Evolutionary conservation across 2,888 invertebrate species (phyloP).

Genomic region (Conistra vaccinii): DNA sequence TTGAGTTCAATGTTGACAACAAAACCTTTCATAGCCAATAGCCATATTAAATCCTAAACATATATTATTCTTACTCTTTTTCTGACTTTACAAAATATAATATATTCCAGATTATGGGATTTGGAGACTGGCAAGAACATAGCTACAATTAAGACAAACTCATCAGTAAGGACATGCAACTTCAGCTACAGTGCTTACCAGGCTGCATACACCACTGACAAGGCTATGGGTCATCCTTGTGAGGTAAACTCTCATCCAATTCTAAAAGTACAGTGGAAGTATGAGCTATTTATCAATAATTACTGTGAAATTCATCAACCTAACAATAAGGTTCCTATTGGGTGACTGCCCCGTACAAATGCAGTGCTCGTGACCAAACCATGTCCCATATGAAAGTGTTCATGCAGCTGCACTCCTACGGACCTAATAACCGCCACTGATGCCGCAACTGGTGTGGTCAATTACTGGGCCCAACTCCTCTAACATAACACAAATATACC

Average conservation of each 20-base stretch:
- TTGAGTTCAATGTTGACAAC: not conserved
- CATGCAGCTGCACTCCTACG: no score
- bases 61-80: not conserved
- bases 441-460: no score
- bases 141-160: constrained; percentile 94
- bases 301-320: no score
- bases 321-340: no score
- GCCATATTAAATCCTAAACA: not conserved
- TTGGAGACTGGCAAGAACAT: constrained; percentile 95
- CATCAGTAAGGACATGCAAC: constrained; percentile 97
- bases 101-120: constrained; percentile 95
- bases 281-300: not conserved
- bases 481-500: no score
- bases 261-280: no score
- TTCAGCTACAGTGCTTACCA: constrained; percentile 98
- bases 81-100: not conserved
- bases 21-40: not conserved
- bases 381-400: no score
- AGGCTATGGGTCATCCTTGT: constrained; percentile 97
- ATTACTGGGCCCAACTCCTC: no score
- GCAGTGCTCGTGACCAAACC: no score
- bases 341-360: no score
- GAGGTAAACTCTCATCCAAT: constrained; percentile 87
- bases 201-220: constrained; percentile 98
- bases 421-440: no score